Conservation (phyloP, 2,797 vertebrate genomes). For the Sebastiscus tertius region DNA sequence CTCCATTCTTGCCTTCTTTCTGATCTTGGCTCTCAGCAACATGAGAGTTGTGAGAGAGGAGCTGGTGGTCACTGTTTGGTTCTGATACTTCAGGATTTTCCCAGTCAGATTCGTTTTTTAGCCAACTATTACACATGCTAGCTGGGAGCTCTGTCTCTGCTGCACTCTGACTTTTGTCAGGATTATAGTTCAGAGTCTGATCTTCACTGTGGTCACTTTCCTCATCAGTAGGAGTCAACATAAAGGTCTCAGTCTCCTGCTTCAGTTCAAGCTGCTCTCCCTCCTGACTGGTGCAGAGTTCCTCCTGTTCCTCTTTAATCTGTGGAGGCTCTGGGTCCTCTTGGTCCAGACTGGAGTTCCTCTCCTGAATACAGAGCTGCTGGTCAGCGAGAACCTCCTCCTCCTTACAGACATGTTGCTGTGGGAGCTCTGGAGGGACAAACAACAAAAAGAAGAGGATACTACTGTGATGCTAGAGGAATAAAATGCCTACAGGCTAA, state of each 20-base stretch:
- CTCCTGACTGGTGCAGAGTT: neutral
- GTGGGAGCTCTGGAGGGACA: neutral
- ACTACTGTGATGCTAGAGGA: too few relatives aligned
- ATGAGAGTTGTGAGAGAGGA: neutral
- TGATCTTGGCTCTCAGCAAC: neutral
- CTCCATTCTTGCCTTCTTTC: neutral
- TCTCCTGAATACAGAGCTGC: too few relatives aligned
- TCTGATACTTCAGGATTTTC: neutral
- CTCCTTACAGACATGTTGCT: neutral
- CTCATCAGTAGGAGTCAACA: neutral
- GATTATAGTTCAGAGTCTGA: neutral
- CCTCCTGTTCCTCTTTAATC: neutral
- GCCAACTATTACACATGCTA: too few relatives aligned
- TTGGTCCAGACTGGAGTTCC: neutral
- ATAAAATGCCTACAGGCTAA: too few relatives aligned
- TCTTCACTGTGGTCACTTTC: neutral
- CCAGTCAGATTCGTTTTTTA: too few relatives aligned
- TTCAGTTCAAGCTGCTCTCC: neutral
- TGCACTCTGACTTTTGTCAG: neutral
- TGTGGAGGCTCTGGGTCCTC: neutral
- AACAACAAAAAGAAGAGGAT: fast-evolving
- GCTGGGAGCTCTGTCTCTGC: too few relatives aligned
- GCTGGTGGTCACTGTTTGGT: neutral
- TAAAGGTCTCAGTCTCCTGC: neutral
- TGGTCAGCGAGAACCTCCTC: too few relatives aligned